Evolutionary conservation across 37 sponge, comb jelly and placozoan species (phyloP).

Genomic region (Corticium candelabrum): DNA sequence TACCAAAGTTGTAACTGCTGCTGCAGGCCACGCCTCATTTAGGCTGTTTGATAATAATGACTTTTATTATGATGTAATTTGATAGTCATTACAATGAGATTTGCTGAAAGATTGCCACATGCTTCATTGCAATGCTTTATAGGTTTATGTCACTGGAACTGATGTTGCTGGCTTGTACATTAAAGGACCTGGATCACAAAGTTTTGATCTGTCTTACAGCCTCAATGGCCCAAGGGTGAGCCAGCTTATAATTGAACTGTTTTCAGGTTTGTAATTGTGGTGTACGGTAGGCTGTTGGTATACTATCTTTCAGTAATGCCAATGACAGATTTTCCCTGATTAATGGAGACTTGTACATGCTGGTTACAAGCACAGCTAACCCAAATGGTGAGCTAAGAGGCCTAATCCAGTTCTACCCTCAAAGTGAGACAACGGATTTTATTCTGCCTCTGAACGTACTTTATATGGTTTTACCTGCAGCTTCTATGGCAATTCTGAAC

Average conservation of each 20-base stretch:
- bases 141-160: neutral
- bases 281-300: too few species aligned
- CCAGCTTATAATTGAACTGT: too few species aligned
- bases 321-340: neutral
- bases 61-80: neutral
- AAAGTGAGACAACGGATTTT: neutral
- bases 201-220: neutral
- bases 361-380: neutral
- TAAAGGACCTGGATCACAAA: neutral
- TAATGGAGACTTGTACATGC: neutral
- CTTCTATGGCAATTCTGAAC: neutral
- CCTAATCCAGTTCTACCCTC: neutral
- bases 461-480: neutral
- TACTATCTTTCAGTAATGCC: too few species aligned
- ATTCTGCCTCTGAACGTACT: neutral
- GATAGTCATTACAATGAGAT: too few species aligned
- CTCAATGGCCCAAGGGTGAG: neutral
- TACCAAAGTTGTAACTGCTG: neutral
- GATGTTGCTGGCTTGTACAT: neutral
- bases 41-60: neutral
- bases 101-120: too few species aligned
- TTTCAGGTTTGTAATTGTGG: too few species aligned
- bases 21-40: neutral
- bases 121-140: too few species aligned
- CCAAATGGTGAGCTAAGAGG: neutral